Percentiles rank a stretch among this genome's conserved stretches.
These are phyloP conservation scores for Chamaetylas fuelleborni DNA, from an alignment of 2,113 vertebrate species.

Conservation along the genomic window DNA sequence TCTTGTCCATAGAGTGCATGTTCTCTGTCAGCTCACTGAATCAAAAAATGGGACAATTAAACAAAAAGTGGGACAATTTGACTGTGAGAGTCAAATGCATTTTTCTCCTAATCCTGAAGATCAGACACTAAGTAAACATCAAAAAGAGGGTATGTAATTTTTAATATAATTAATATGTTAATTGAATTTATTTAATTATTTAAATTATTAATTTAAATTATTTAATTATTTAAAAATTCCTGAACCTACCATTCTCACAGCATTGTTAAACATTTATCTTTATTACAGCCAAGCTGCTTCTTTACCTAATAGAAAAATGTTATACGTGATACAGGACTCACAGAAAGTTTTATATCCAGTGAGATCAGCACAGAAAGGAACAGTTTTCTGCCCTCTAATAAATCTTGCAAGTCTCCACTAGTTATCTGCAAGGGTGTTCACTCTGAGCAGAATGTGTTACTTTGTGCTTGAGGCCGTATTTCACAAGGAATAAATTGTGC, in stretches of 20 bases:
- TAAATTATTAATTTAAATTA: too few relatives aligned
- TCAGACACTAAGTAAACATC: background rate
- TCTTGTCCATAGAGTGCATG: rapidly evolving
- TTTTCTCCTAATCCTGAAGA: background rate
- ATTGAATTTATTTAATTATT: too few relatives aligned
- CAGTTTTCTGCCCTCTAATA: slow-evolving; percentile 2
- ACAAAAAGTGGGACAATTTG: background rate
- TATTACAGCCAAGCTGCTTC: background rate
- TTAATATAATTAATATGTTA: too few relatives aligned
- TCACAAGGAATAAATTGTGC: background rate
- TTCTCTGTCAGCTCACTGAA: background rate
- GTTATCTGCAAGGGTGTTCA: background rate
- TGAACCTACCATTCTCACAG: background rate
- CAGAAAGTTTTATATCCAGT: background rate
- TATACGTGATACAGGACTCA: background rate
- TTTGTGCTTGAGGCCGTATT: background rate
- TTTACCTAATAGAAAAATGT: background rate
- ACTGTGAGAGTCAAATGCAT: background rate
- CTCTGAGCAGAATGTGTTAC: background rate
- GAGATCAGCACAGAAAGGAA: slow-evolving; percentile 18
- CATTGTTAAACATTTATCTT: background rate
- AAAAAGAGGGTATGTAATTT: background rate
- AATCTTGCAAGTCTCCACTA: background rate
- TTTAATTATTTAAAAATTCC: too few relatives aligned
- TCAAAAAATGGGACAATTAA: background rate